These are phyloP conservation scores for Polydrusus tereticollis DNA, from an alignment of 2,888 invertebrate species.

Conservation along the genomic window DNA sequence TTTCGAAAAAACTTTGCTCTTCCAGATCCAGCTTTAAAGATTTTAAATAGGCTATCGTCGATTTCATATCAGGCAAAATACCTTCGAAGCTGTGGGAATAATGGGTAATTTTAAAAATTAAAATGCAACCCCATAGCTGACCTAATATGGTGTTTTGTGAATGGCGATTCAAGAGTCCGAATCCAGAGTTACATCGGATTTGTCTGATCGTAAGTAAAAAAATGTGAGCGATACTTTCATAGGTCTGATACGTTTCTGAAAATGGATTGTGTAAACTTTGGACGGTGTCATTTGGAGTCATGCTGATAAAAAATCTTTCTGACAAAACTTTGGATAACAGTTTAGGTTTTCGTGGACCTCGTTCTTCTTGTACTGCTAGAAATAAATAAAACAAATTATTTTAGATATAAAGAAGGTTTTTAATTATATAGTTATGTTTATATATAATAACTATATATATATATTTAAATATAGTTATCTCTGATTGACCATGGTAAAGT, in stretches of 20 bases:
- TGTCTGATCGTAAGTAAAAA: conserved; percentile 71
- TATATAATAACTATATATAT: too few relatives aligned
- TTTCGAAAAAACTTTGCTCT: conserved; percentile 62
- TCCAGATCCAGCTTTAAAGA: conserved; percentile 55
- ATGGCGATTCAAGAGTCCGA: conserved; percentile 66
- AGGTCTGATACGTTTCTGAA: conserved; percentile 60
- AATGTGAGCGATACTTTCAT: conserved; percentile 74
- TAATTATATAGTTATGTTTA: too few relatives aligned
- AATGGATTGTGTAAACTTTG: conserved; percentile 19
- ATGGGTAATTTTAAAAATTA: conserved; percentile 71
- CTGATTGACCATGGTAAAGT: too few relatives aligned
- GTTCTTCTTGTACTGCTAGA: conserved; percentile 85
- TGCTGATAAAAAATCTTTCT: conserved; percentile 22
- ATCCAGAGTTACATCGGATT: conserved; percentile 71
- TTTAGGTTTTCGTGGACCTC: conserved; percentile 78
- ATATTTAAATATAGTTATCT: too few relatives aligned
- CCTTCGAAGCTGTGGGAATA: conserved; percentile 70
- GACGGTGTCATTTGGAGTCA: conserved; percentile 3
- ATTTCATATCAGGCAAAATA: conserved; percentile 60
- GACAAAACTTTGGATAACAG: conserved; percentile 35
- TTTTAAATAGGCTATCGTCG: conserved; percentile 53
- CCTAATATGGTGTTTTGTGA: conserved; percentile 73
- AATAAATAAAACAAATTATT: not conserved
- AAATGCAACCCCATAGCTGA: conserved; percentile 73
- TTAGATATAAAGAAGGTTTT: not conserved